Evolutionary conservation across 2,888 invertebrate species (phyloP).

Genomic region (Ectobius pallidus): DNA sequence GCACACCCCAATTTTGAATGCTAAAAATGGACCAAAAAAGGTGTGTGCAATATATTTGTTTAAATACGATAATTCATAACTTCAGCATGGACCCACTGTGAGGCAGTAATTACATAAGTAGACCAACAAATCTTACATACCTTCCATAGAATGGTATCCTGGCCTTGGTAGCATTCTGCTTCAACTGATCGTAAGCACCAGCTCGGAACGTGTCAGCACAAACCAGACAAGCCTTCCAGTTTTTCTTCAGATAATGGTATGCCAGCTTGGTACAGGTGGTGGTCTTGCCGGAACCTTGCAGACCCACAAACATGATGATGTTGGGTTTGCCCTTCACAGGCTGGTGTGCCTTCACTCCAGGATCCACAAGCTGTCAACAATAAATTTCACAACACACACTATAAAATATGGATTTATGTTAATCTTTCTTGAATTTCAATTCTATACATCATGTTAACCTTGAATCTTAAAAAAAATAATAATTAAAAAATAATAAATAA

Average conservation of each 20-base stretch:
- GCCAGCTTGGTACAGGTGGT: conserved; percentile 99
- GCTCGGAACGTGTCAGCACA: conserved; percentile 99
- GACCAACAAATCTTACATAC: too few species aligned
- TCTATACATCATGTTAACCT: background rate
- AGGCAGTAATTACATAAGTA: too few species aligned
- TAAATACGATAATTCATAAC: too few species aligned
- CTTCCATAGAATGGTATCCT: conserved; percentile 99
- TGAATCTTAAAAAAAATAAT: too few species aligned
- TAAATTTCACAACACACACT: background rate
- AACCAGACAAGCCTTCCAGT: conserved; percentile 98
- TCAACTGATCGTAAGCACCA: conserved; percentile 99
- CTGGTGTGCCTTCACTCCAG: conserved; percentile 95
- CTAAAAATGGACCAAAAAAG: too few species aligned
- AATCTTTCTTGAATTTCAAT: background rate
- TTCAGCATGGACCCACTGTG: too few species aligned
- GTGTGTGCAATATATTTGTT: too few species aligned
- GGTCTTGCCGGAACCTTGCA: conserved; percentile 99
- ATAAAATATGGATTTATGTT: background rate
- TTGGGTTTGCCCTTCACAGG: conserved; percentile 95
- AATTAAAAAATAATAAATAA: too few species aligned
- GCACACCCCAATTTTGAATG: too few species aligned
- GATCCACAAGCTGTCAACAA: conserved; percentile 83
- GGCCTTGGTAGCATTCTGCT: conserved; percentile 98
- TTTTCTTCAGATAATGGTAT: conserved; percentile 97
- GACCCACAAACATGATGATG: conserved; percentile 98